Evolutionary conservation across 2,888 invertebrate species (phyloP).

Genomic region (Oligia fasciuncula): DNA sequence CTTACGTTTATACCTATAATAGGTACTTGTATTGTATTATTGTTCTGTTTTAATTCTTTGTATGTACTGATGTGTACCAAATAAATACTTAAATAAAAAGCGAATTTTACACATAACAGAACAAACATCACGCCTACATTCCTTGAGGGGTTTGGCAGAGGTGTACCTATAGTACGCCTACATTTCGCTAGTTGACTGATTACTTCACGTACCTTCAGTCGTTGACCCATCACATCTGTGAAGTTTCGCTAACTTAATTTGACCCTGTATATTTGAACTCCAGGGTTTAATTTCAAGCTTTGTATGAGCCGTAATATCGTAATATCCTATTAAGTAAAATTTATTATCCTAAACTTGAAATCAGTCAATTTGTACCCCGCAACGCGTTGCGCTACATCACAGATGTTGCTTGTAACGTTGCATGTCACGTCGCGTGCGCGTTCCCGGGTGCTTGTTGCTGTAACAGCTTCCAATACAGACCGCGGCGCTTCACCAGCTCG

Average conservation of each 20-base stretch:
- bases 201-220: neutral
- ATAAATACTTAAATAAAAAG: too few relatives aligned
- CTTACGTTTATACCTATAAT: too few relatives aligned
- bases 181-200: neutral
- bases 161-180: neutral
- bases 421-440: constrained; percentile 35
- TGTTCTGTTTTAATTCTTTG: too few relatives aligned
- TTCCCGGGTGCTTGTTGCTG: constrained; percentile 78
- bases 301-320: neutral
- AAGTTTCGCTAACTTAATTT: neutral
- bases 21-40: too few relatives aligned
- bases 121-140: neutral
- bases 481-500: constrained; percentile 77
- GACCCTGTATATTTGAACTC: neutral
- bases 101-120: neutral
- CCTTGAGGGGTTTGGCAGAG: neutral
- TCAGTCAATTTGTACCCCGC: constrained; percentile 41
- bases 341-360: constrained; percentile 17
- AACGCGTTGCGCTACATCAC: constrained; percentile 14
- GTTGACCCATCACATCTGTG: neutral
- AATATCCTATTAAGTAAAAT: constrained; percentile 17
- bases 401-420: neutral
- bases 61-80: too few relatives aligned
- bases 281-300: constrained; percentile 2
- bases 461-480: constrained; percentile 81